Evolutionary conservation across 2,113 vertebrate species (phyloP).

Genomic region (Chaetorhynchus papuensis): DNA sequence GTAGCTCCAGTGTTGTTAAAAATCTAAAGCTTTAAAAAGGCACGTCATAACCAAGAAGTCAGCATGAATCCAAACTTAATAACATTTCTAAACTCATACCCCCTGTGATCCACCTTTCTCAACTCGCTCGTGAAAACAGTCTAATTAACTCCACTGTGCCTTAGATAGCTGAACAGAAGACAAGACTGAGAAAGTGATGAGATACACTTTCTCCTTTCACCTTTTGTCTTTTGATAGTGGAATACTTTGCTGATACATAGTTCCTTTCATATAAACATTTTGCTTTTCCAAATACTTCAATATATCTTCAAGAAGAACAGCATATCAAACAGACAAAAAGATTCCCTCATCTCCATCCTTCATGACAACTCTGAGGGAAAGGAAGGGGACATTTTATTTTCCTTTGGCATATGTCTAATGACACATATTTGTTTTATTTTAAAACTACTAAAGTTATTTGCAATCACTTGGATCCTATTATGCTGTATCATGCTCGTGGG

Average conservation of each 20-base stretch:
- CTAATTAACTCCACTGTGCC: slow-evolving; percentile 20
- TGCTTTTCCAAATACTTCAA: not conserved
- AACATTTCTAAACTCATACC: slow-evolving; percentile 20
- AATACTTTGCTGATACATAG: not conserved
- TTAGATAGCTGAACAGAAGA: not conserved
- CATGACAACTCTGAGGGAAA: not conserved
- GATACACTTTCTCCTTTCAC: not conserved
- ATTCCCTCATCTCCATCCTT: not conserved
- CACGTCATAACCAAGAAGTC: slow-evolving; percentile 6
- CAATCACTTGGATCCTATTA: not conserved
- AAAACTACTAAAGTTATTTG: not conserved
- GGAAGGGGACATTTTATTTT: not conserved
- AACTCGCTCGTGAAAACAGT: not conserved
- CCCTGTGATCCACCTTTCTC: not conserved
- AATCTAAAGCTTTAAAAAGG: slow-evolving; percentile 3
- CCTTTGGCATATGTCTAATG: not conserved
- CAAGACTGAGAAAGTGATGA: not conserved
- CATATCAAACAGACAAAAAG: not conserved
- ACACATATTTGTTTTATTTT: not conserved
- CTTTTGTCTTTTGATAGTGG: not conserved
- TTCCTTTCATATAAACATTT: not conserved
- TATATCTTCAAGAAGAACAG: not conserved
- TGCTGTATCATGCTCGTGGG: rapidly evolving
- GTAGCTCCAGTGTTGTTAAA: not conserved
- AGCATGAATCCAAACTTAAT: slow-evolving; percentile 38